Evolutionary conservation across 1,140 invertebrate species (phyloP).

Genomic region (Luehdorfia chinensis): DNA sequence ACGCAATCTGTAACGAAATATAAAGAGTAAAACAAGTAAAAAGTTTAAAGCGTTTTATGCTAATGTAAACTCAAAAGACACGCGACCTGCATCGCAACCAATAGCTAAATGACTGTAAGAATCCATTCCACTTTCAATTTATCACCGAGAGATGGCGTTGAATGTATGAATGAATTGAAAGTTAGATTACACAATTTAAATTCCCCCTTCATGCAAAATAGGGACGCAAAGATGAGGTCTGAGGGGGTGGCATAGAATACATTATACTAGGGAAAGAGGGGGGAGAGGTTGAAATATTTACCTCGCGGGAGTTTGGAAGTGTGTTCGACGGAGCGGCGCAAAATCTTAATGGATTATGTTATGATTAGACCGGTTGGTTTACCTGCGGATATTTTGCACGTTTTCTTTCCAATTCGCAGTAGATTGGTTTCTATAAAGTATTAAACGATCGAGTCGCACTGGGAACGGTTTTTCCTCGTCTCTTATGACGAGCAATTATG

Average conservation of each 20-base stretch:
- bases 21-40: not conserved
- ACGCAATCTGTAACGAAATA: no score
- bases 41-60: conserved; percentile 8
- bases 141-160: conserved; percentile 72
- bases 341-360: conserved; percentile 63
- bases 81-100: conserved; percentile 23
- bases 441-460: no score
- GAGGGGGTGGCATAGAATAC: conserved; percentile 60
- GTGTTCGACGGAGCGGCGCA: conserved; percentile 58
- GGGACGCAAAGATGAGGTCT: conserved; percentile 71
- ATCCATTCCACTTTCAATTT: conserved; percentile 70
- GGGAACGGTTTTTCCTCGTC: no score
- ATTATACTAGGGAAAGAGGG: conserved; percentile 55
- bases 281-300: conserved; percentile 68
- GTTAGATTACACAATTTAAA: conserved; percentile 77
- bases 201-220: conserved; percentile 76
- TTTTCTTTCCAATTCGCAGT: conserved; percentile 33
- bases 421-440: no score
- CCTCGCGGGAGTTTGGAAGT: conserved; percentile 69
- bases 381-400: conserved; percentile 35
- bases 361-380: conserved; percentile 50
- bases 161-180: conserved; percentile 77
- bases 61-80: conserved; percentile 20
- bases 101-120: conserved; percentile 54
- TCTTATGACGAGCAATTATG: conserved; percentile 42